Evolutionary conservation across 2,113 vertebrate species (phyloP).

Genomic region (Cyanoderma ruficeps): DNA sequence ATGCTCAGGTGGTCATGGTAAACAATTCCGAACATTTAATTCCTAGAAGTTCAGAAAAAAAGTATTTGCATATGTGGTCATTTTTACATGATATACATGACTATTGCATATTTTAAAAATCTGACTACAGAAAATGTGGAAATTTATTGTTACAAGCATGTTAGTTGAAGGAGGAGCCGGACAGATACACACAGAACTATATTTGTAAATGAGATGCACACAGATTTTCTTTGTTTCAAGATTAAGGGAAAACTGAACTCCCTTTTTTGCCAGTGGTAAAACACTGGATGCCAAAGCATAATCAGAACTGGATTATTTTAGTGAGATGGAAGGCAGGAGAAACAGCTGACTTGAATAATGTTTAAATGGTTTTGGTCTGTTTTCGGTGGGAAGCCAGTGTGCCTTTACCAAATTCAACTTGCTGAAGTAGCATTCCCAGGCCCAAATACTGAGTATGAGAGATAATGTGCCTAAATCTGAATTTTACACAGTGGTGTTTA

Average conservation of each 20-base stretch:
- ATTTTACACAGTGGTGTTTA: neutral
- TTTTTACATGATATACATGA: neutral
- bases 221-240: neutral
- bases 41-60: neutral
- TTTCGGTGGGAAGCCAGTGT: neutral
- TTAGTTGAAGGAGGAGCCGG: neutral
- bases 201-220: neutral
- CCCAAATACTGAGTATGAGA: neutral
- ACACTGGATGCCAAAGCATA: conserved; percentile 7
- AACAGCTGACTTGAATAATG: neutral
- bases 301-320: neutral
- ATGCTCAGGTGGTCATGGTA: neutral
- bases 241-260: neutral
- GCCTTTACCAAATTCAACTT: neutral
- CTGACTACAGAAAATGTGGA: neutral
- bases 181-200: neutral
- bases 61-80: neutral
- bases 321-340: neutral
- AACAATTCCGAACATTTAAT: neutral
- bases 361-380: neutral
- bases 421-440: neutral
- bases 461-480: neutral
- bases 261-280: conserved; percentile 7
- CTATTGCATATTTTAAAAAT: neutral
- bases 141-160: neutral